Percentiles rank a stretch among this genome's conserved stretches.
Conservation (phyloP, 2,888 invertebrate species). For the Achlya flavicornis region DNA sequence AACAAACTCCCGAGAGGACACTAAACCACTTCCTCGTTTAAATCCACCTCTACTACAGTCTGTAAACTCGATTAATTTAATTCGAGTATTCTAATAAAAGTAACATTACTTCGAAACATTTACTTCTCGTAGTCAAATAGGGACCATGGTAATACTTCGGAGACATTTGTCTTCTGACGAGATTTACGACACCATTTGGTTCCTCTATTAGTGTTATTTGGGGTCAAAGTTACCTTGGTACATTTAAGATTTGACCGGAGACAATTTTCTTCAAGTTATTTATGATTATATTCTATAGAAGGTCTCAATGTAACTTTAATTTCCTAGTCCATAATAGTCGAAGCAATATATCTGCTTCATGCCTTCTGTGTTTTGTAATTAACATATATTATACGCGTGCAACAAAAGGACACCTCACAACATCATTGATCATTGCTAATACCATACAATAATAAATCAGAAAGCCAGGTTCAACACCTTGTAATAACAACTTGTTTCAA, state of each 20-base stretch:
- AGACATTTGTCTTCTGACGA: constrained; percentile 25
- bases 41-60: constrained; percentile 18
- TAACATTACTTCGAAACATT: neutral
- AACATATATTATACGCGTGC: constrained; percentile 56
- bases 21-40: constrained; percentile 22
- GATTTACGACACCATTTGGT: constrained; percentile 34
- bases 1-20: constrained; percentile 27
- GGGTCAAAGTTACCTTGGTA: constrained; percentile 32
- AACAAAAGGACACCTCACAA: constrained; percentile 65
- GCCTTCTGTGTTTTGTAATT: constrained; percentile 50
- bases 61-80: constrained; percentile 8
- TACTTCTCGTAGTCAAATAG: neutral
- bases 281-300: constrained; percentile 9
- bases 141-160: constrained; percentile 14
- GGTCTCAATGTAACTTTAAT: neutral
- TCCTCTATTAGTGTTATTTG: constrained; percentile 25
- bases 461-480: constrained; percentile 75
- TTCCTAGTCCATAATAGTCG: neutral
- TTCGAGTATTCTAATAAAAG: neutral
- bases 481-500: constrained; percentile 71
- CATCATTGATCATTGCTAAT: constrained; percentile 72
- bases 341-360: constrained; percentile 33
- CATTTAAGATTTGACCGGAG: constrained; percentile 28
- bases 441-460: constrained; percentile 71
- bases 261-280: constrained; percentile 32